Evolutionary conservation across 2,797 vertebrate species (phyloP), one percentile per base, ranked within the genome.

Genomic region (Parauchenoglanis ngamensis): DNA sequence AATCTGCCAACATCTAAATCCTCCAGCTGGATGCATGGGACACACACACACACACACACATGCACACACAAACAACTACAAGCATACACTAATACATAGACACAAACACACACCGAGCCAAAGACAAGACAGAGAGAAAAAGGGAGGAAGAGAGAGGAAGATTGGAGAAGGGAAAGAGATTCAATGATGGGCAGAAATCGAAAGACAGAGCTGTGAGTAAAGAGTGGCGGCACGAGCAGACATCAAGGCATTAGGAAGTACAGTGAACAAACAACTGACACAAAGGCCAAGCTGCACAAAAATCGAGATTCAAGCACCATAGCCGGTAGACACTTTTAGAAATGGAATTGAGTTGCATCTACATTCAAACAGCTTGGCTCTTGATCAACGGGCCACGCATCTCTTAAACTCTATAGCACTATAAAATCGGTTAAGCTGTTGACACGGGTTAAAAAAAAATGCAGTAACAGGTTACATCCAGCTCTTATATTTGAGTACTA

Each of bases 1-100:
- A 91, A 88, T 91, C 88, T 87, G 89, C 78, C 85, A 75, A 88
- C 76, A 84, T 82, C 84, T 67, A 44, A 91, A 89, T 92, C 91
- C 90, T 88, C 89, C 80, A 86, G 73, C 83, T 80, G 87, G 88
- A 76, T 88, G 73, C 85, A 52, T 21, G 40, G 31, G 72, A 89
- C 80, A 77, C 4, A 89, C 2, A 31, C 83, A 84, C 56, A 35
- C n/a, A 85, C 28, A 80, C 67, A 70, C 65, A 86, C 54, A 80
- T 44, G 40, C 56, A 77, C 72, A 77, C 72, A 85, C 72, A 80
- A 31, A 59, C 56, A 57, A 35, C 7, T 3, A 57, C 19, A 40
- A 23, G 52, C 54, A 57, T 59, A 13, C 21, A 61, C 11, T 1
- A 7, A 25, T 40, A 7, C 54, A 19, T 23, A 73, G 49, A 70